Percentiles rank a stretch among this genome's conserved stretches.
phyloP scores from a whole-genome alignment of 1,140 invertebrate species.

The Diprion similis region DNA sequence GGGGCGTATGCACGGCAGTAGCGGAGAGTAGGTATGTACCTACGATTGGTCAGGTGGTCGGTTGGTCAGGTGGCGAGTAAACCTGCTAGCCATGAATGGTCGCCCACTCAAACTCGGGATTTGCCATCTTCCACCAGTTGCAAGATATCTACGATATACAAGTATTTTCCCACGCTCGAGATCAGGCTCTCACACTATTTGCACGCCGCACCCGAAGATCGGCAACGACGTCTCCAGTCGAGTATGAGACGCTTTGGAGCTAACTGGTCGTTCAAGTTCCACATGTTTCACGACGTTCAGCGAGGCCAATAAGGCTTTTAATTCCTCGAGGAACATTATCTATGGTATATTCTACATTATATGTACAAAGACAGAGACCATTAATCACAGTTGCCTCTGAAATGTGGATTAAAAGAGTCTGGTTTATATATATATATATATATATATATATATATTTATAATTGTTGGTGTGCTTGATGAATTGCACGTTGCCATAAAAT shows the following conservation, averaged over 20 bases:
- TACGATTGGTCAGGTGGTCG: slow-evolving; percentile 29
- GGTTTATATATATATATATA: neutral
- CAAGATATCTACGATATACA: neutral
- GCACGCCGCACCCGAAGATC: neutral
- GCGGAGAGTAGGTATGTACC: too few species aligned
- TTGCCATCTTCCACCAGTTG: neutral
- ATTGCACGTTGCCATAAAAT: neutral
- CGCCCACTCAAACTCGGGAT: slow-evolving; percentile 27
- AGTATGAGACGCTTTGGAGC: too few species aligned
- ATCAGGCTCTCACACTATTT: neutral
- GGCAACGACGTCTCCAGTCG: too few species aligned
- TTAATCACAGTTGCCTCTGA: neutral
- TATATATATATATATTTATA: too few species aligned
- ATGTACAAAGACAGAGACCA: too few species aligned
- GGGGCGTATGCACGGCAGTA: neutral
- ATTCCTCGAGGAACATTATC: too few species aligned
- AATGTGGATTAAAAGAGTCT: slow-evolving; percentile 1
- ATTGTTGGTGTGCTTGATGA: neutral
- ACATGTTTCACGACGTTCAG: too few species aligned
- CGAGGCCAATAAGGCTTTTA: too few species aligned
- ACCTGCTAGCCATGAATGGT: slow-evolving; percentile 30
- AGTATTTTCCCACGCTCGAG: neutral
- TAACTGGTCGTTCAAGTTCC: too few species aligned
- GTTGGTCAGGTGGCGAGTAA: slow-evolving; percentile 12
- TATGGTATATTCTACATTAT: too few species aligned